phyloP scores from a whole-genome alignment of 2,113 vertebrate species.

The Mungos mungo region DNA sequence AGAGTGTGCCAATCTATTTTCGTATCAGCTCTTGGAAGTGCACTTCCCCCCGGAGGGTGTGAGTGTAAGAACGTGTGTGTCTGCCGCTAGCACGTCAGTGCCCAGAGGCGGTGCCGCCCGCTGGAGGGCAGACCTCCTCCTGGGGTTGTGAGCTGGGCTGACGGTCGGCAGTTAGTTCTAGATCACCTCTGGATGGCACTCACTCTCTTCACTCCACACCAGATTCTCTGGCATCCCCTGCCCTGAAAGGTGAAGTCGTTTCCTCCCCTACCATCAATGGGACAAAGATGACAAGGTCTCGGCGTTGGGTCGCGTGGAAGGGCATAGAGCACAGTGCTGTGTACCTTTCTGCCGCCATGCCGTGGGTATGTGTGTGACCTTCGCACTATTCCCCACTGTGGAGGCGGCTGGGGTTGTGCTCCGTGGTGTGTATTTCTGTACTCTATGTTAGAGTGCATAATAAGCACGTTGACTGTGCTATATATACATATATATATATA shows the following conservation, averaged over 20 bases:
- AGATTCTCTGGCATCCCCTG: neutral
- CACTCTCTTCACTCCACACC: neutral
- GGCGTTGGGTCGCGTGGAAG: conserved; percentile 25
- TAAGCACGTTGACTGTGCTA: conserved; percentile 94
- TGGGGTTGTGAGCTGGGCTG: conserved; percentile 51
- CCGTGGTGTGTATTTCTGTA: conserved; percentile 86
- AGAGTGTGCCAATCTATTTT: conserved; percentile 86
- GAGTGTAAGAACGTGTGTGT: conserved; percentile 49
- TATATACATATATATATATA: conserved; percentile 49
- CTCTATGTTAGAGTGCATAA: conserved; percentile 99
- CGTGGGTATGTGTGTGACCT: conserved; percentile 59
- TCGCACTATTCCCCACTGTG: conserved; percentile 76
- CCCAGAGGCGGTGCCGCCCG: neutral
- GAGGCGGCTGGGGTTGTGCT: conserved; percentile 83
- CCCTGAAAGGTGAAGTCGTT: conserved; percentile 68
- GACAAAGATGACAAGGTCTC: neutral
- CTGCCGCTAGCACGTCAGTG: neutral
- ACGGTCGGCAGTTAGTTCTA: conserved; percentile 59
- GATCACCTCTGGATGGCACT: conserved; percentile 64
- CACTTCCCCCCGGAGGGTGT: conserved; percentile 77
- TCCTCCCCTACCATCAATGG: neutral
- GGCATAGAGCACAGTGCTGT: neutral
- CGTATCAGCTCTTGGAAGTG: conserved; percentile 83
- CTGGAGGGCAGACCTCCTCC: conserved; percentile 40
- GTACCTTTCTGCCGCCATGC: conserved; percentile 66